Conservation (phyloP, 1,140 invertebrate species). For the Ceratina calcarata region DNA sequence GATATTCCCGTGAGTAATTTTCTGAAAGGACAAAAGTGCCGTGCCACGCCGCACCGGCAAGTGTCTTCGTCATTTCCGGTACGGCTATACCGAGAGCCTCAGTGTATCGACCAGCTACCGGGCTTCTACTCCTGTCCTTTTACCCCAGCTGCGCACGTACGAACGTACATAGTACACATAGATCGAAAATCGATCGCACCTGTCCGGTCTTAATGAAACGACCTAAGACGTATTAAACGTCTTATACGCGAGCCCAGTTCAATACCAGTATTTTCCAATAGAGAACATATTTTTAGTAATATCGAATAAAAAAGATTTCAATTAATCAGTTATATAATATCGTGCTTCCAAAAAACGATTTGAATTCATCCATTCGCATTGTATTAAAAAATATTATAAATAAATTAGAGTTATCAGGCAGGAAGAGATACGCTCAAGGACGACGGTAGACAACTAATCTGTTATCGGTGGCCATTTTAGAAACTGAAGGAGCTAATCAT, state of each 20-base stretch:
- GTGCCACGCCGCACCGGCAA: not conserved
- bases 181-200: slow-evolving; percentile 36
- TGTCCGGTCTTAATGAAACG: slow-evolving; percentile 34
- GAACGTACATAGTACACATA: not conserved
- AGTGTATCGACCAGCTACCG: slow-evolving; percentile 23
- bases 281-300: not conserved
- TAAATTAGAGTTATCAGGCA: no score
- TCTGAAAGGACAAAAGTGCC: slow-evolving; percentile 32
- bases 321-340: no score
- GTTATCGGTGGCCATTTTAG: not conserved
- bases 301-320: no score
- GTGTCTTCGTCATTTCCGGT: slow-evolving; percentile 41
- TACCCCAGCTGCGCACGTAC: not conserved
- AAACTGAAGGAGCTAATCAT: slow-evolving; percentile 16
- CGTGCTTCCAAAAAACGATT: no score
- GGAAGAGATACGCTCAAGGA: no score
- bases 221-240: slow-evolving; percentile 24
- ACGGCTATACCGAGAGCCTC: slow-evolving; percentile 22
- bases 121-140: slow-evolving; percentile 4
- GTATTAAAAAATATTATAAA: no score
- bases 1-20: slow-evolving; percentile 49
- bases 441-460: not conserved
- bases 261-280: not conserved
- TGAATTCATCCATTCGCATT: no score
- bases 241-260: not conserved